Evolutionary conservation across 2,888 invertebrate genomes (phyloP).

Genomic region (Drosophila rellima): DNA sequence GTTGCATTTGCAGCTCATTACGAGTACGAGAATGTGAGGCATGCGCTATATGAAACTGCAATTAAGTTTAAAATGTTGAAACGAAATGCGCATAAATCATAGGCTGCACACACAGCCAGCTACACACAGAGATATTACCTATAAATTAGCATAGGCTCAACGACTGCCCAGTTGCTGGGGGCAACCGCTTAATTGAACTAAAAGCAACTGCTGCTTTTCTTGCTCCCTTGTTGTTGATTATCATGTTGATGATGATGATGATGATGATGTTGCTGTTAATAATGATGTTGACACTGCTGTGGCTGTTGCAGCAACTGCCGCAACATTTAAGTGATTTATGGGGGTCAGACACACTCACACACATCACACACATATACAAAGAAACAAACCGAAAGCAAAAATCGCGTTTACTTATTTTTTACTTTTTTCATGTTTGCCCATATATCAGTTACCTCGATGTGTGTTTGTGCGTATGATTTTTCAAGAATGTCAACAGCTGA

Average conservation of each 20-base stretch:
- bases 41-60: constrained; percentile 37
- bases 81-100: constrained; percentile 46
- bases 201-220: constrained; percentile 55
- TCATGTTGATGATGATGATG: constrained; percentile 11
- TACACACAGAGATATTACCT: constrained; percentile 19
- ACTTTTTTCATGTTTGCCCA: constrained; percentile 29
- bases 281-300: constrained; percentile 24
- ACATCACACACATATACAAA: constrained; percentile 7
- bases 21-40: background rate
- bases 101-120: constrained; percentile 9
- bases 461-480: constrained; percentile 53
- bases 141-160: constrained; percentile 58
- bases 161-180: constrained; percentile 20
- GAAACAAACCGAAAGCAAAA: constrained; percentile 4
- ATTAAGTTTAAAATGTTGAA: constrained; percentile 44
- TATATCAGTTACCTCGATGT: constrained; percentile 36
- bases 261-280: constrained; percentile 12
- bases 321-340: constrained; percentile 75
- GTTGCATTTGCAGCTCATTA: constrained; percentile 49
- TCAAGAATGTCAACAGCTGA: constrained; percentile 70
- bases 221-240: constrained; percentile 1
- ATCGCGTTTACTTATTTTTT: constrained; percentile 14
- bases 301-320: constrained; percentile 42
- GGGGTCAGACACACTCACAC: constrained; percentile 37
- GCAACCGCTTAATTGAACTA: constrained; percentile 68